Evolutionary conservation across 2,113 vertebrate species (phyloP).

Genomic region (Eublepharis macularius): DNA sequence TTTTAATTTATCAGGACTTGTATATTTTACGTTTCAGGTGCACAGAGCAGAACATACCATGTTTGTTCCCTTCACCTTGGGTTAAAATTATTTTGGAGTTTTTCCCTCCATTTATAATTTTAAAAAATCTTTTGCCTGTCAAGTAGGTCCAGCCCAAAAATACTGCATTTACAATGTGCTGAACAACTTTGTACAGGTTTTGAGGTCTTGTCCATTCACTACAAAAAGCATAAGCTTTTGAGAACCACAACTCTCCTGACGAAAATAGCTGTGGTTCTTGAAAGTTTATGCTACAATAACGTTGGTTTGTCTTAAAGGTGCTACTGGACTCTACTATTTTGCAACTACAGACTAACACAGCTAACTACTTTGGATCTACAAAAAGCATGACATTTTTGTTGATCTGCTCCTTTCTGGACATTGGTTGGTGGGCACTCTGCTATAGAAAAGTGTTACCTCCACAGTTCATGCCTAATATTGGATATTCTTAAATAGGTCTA

Average conservation of each 20-base stretch:
- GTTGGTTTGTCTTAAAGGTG: too few relatives aligned
- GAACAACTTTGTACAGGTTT: neutral
- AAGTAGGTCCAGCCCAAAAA: conserved; percentile 4
- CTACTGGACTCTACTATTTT: too few relatives aligned
- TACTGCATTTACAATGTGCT: neutral
- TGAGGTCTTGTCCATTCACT: neutral
- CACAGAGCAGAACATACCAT: neutral
- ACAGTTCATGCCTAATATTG: neutral
- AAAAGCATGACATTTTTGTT: neutral
- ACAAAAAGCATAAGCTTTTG: neutral
- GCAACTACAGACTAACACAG: too few relatives aligned
- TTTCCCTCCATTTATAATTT: neutral
- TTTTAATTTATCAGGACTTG: neutral
- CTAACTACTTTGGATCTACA: too few relatives aligned
- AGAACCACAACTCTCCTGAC: too few relatives aligned
- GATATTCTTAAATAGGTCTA: neutral
- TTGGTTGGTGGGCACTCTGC: neutral
- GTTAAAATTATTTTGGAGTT: neutral
- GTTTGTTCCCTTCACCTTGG: conserved; percentile 20
- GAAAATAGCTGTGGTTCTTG: too few relatives aligned
- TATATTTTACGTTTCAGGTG: neutral
- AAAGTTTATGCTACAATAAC: too few relatives aligned
- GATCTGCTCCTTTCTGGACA: neutral
- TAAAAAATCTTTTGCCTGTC: neutral
- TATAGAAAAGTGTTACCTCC: too few relatives aligned